Percentiles rank a stretch among this genome's conserved stretches.
Evolutionary conservation across 2,113 vertebrate genomes (phyloP).

Genomic region (Toxotes chatareus): DNA sequence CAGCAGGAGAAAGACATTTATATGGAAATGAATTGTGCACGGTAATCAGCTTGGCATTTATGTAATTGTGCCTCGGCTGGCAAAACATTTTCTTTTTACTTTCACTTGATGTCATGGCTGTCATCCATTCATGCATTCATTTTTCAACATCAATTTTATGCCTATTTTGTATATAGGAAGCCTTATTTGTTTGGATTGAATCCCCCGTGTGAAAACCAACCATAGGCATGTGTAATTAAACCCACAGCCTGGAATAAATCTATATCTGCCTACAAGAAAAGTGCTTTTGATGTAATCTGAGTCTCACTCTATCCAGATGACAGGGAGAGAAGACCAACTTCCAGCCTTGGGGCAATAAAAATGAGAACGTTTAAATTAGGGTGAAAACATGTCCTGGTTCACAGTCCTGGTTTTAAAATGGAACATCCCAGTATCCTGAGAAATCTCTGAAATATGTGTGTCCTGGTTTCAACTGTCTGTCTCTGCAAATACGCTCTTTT

Average conservation of each 20-base stretch:
- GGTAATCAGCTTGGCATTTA: conserved; percentile 38
- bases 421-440: conserved; percentile 14
- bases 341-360: conserved; percentile 9
- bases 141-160: background rate
- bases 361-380: conserved; percentile 5
- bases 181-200: background rate
- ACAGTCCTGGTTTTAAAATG: conserved; percentile 25
- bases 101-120: conserved; percentile 28
- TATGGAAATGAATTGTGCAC: conserved; percentile 55
- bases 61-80: conserved; percentile 29
- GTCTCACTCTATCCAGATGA: background rate
- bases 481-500: background rate
- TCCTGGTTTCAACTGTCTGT: conserved; percentile 12
- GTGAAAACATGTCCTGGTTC: conserved; percentile 23
- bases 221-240: background rate
- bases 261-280: background rate
- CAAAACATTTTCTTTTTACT: conserved; percentile 26
- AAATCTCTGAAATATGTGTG: conserved; percentile 28
- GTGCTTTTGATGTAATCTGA: background rate
- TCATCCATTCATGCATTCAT: conserved; percentile 4
- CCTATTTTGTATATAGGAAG: background rate
- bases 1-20: conserved; percentile 44
- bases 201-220: background rate
- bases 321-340: conserved; percentile 3
- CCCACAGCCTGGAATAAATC: background rate